phyloP scores from a whole-genome alignment of 1,140 invertebrate species.

The Drosophila sechellia region DNA sequence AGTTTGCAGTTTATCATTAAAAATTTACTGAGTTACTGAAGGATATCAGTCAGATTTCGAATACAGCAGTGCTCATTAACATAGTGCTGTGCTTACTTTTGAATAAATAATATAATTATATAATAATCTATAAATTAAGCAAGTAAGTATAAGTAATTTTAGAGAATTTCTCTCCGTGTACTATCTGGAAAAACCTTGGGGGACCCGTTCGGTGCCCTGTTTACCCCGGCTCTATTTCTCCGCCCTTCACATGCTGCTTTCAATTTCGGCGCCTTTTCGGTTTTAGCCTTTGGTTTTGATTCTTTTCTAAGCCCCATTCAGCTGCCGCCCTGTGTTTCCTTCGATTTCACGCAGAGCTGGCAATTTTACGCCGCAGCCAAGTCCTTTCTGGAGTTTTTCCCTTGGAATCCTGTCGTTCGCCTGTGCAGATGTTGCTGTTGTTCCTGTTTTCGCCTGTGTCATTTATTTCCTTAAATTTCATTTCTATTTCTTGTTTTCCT shows the following conservation, averaged over 20 bases:
- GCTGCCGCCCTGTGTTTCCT: constrained; percentile 39
- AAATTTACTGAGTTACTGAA: too few species aligned
- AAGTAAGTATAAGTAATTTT: too few species aligned
- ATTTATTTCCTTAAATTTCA: constrained; percentile 69
- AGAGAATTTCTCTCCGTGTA: not conserved
- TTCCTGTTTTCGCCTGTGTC: constrained; percentile 65
- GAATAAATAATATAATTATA: too few species aligned
- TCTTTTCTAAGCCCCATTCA: constrained; percentile 63
- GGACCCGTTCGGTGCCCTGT: constrained; percentile 14
- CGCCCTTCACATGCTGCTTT: constrained; percentile 65
- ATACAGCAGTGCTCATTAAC: too few species aligned
- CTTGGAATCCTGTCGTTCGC: not conserved
- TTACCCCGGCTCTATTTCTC: constrained; percentile 6
- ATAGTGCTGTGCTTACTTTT: too few species aligned
- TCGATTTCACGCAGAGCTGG: constrained; percentile 80
- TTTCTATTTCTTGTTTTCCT: constrained; percentile 51
- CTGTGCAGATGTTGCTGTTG: constrained; percentile 44
- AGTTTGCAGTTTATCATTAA: too few species aligned
- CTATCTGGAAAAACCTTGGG: constrained; percentile 23
- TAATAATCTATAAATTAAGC: too few species aligned
- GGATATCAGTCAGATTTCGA: too few species aligned
- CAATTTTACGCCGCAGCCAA: constrained; percentile 68
- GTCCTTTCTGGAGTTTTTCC: constrained; percentile 12
- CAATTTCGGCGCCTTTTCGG: constrained; percentile 74
- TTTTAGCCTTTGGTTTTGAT: constrained; percentile 77